These are phyloP conservation scores for Scomber scombrus DNA, from an alignment of 2,113 vertebrate species.

Conservation along the genomic window DNA sequence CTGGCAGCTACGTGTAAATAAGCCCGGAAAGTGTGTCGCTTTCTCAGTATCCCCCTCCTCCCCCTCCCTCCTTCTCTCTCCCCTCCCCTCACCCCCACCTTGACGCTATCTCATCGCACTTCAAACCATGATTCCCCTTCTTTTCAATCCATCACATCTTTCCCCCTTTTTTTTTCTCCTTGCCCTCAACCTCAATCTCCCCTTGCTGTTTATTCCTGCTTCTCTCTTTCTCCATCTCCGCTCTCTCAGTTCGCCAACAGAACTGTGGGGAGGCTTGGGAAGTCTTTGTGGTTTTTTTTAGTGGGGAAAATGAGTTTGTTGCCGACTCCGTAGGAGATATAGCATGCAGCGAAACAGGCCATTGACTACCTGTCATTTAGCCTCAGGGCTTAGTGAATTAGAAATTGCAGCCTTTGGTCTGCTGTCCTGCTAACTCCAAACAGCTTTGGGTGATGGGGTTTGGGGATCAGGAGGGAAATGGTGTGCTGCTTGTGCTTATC, in stretches of 20 bases:
- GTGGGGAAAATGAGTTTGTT: conserved; percentile 70
- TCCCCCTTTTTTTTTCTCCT: conserved; percentile 30
- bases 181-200: conserved; percentile 69
- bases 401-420: conserved; percentile 60
- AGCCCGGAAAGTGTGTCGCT: conserved; percentile 79
- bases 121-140: conserved; percentile 56
- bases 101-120: conserved; percentile 69
- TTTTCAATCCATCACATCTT: conserved; percentile 74
- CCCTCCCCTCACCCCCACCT: neutral
- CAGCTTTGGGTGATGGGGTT: conserved; percentile 17
- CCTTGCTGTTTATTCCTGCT: conserved; percentile 49
- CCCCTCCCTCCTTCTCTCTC: neutral
- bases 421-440: conserved; percentile 21
- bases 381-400: conserved; percentile 66
- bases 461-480: neutral
- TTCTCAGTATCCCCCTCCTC: conserved; percentile 36
- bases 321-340: conserved; percentile 47
- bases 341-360: conserved; percentile 61
- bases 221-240: conserved; percentile 30
- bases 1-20: conserved; percentile 86
- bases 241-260: conserved; percentile 37
- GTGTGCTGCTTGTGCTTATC: conserved; percentile 8
- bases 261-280: conserved; percentile 41
- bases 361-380: conserved; percentile 80
- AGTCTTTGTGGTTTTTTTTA: conserved; percentile 60